Base-by-base conservation (phyloP, 2,113 vertebrate genomes). In the Triplophysa tibetana region DNA sequence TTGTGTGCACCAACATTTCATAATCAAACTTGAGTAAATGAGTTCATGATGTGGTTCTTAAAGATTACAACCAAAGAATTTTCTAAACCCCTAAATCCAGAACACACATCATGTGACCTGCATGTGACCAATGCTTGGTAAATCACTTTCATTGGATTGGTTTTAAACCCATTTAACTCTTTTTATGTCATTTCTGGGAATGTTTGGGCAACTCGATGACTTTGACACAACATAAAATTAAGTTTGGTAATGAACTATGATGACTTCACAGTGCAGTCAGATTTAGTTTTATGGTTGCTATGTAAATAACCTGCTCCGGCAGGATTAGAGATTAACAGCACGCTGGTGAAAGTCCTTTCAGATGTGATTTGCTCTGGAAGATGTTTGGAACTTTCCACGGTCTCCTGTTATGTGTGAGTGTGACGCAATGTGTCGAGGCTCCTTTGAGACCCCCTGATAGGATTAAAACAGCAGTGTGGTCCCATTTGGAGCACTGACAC, bases 361-460 rank as follows among this genome's bases (percentile, higher is more conserved):
- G 45, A 83, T 84, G 60, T 86, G 77, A 81, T 84, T 76, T 64
- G 86, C 81, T 89, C 88, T 87, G 82, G 84, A 82, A 88, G 86
- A 87, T 87, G 87, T 67, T 23, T 75, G 85, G 88, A 91, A 90
- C 78, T 77, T 85, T 91, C 23, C 83, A 75, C 79, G 88, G 87
- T 82, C 70, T 80, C 80, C 84, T 87, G 86, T 86, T 86, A 90
- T 85, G 72, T 68, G 48, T 86, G 88, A 87, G 88, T 87, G 78
- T 73, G 62, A 88, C 83, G 88, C 83, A 88, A 90, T 86, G 83
- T 82, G 88, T 88, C 85, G 82, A 83, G 73, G 79, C 70, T 68
- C 56, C 84, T 79, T 70, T 86, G 78, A 33, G n/a, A 24, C 13
- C 50, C 50, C 23, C 33, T 80, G 54, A 69, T 77, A 68, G 70